Evolutionary conservation across 2,888 invertebrate species (phyloP).

Genomic region (Halocaridina rubra): DNA sequence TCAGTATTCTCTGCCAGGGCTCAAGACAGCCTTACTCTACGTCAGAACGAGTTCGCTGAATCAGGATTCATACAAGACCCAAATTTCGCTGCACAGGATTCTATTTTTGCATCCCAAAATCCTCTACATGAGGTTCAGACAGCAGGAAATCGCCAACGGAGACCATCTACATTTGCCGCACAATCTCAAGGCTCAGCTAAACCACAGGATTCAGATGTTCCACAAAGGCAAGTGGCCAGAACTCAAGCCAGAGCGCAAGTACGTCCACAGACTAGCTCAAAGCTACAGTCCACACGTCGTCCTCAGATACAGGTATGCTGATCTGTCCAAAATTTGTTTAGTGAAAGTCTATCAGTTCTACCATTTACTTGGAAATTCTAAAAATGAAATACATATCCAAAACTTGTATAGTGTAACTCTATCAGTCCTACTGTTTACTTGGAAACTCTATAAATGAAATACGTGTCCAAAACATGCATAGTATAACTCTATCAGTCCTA

Average conservation of each 20-base stretch:
- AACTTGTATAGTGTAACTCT: too few relatives aligned
- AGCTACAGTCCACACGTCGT: not conserved
- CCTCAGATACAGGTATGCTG: not conserved
- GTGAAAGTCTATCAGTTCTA: too few relatives aligned
- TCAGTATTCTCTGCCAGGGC: too few relatives aligned
- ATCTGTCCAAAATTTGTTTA: too few relatives aligned
- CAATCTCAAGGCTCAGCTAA: not conserved
- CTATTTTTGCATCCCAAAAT: not conserved
- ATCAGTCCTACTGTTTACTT: too few relatives aligned
- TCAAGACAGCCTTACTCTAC: not conserved
- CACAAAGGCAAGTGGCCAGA: not conserved
- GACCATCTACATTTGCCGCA: not conserved
- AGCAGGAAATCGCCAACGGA: not conserved
- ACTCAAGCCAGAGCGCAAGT: not conserved
- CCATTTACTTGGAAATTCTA: too few relatives aligned
- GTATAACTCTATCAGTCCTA: too few relatives aligned
- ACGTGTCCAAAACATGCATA: too few relatives aligned
- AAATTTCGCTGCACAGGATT: not conserved
- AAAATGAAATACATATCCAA: too few relatives aligned
- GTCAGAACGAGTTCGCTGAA: not conserved
- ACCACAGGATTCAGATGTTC: not conserved
- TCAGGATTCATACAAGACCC: not conserved
- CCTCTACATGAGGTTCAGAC: not conserved
- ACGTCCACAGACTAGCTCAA: not conserved
- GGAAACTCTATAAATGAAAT: too few relatives aligned